phyloP scores from a whole-genome alignment of 2,113 vertebrate genomes.

The Eurypyga helias region DNA sequence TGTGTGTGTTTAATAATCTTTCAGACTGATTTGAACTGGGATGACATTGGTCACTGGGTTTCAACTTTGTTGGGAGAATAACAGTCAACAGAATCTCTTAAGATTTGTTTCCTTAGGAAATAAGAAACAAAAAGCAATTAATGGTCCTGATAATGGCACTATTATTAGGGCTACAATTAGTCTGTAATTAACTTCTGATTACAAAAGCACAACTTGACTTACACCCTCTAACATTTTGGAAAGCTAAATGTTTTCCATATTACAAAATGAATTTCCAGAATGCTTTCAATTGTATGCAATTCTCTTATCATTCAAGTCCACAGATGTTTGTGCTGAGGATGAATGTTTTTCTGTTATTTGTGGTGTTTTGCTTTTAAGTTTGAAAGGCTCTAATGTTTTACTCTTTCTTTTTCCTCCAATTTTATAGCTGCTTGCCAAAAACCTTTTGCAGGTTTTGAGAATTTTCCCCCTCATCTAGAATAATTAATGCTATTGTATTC shows the following conservation, averaged over 20 bases:
- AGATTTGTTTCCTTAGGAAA: not conserved
- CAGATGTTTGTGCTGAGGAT: not conserved
- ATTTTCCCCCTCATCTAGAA: not conserved
- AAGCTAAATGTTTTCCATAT: not conserved
- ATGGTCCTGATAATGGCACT: not conserved
- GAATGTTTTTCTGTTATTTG: not conserved
- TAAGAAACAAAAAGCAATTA: not conserved
- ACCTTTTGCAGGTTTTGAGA: not conserved
- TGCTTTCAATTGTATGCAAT: not conserved
- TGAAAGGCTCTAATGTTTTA: not conserved
- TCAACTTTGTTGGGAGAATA: not conserved
- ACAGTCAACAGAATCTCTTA: not conserved
- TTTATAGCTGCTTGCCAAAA: not conserved
- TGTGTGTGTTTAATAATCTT: not conserved
- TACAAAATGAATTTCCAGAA: not conserved
- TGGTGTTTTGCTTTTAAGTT: not conserved
- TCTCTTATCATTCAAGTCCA: not conserved
- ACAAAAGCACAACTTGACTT: not conserved
- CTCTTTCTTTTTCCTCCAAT: not conserved
- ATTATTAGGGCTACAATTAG: not conserved
- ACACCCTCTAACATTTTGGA: not conserved
- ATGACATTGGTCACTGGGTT: not conserved
- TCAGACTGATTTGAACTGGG: not conserved
- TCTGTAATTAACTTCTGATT: constrained; percentile 16
- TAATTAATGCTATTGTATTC: not conserved